Evolutionary conservation across 1,140 invertebrate species (phyloP).

Genomic region (Agrypnia vestita): DNA sequence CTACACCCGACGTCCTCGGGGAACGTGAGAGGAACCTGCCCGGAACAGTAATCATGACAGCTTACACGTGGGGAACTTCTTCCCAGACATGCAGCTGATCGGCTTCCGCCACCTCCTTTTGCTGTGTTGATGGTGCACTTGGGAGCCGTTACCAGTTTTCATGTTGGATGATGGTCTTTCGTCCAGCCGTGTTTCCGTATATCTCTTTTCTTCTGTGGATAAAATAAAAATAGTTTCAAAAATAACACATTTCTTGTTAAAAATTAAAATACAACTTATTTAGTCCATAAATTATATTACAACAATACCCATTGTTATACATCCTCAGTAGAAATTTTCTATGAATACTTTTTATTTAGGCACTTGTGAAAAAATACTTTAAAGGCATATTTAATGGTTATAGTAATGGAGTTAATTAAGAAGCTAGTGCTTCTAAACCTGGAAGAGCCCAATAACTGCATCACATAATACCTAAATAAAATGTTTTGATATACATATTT

Average conservation of each 20-base stretch:
- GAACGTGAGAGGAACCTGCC: not conserved
- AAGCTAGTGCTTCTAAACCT: too few relatives aligned
- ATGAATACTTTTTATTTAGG: not conserved
- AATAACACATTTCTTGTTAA: not conserved
- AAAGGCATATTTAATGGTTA: too few relatives aligned
- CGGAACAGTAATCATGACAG: slow-evolving; percentile 76
- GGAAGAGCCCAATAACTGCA: too few relatives aligned
- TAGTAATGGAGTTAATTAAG: too few relatives aligned
- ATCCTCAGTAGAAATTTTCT: not conserved
- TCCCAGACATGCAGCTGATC: slow-evolving; percentile 80
- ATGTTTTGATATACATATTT: too few relatives aligned
- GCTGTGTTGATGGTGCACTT: slow-evolving; percentile 67
- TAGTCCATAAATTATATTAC: not conserved
- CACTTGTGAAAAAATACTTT: not conserved
- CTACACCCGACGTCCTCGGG: not conserved
- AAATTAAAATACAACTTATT: not conserved
- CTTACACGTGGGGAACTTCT: slow-evolving; percentile 82
- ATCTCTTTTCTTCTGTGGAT: slow-evolving; percentile 52
- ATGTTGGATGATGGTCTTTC: slow-evolving; percentile 67
- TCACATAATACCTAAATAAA: too few relatives aligned
- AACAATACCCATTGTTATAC: not conserved
- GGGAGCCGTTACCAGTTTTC: slow-evolving; percentile 64
- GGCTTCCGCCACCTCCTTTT: slow-evolving; percentile 79
- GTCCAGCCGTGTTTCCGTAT: slow-evolving; percentile 55
- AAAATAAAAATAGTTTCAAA: not conserved